Base-by-base conservation (phyloP, 1,140 invertebrate species). In the Globodera rostochiensis region DNA sequence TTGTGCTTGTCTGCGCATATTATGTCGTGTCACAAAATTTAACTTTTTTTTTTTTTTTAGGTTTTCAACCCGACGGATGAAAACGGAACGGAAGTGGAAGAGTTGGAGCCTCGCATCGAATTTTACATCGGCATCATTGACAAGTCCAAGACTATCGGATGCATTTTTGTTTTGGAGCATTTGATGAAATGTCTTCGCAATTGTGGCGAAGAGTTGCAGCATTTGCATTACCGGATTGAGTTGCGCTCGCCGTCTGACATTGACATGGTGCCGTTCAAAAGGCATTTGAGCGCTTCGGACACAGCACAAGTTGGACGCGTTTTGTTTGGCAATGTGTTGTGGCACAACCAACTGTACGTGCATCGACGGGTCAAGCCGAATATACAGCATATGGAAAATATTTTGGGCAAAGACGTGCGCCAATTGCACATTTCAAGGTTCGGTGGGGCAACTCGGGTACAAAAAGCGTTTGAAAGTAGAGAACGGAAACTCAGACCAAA, bases 201-300 rank as follows among this genome's bases (percentile, higher is more conserved):
- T 15, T 3, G 21, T 8, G 36, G 36, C 36, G 47, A 78, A 13
- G 4, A 25, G 1, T 70, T 78, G 53, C 50, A 21, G 6, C n/a
- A 45, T 8, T 46, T 78, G 46, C 53, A 9, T 6, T 78, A 78
- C 49, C 50, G 47, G 7, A 46, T 78, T 36, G 13, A 64, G 13
- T 64, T 78, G 8, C 60, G 13, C 6, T 9, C 77, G 1, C 47
- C 77, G 19, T 19, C 4, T 25, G 70, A 25, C 25, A 64, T 70
- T 45, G 49, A 69, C 6, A 50, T 78, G 60, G 19, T 4, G 13
- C 77, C 77, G 11, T 78, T 78, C 53, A 78, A 78, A 70, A 71
- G 77, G 25, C 77, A 78, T 6, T 21, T 78, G 46, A 78, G 77
- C n/a, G 77, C 77, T 21, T 4, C n/a, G 13, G 77, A 78, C 70